Evolutionary conservation across 2,113 vertebrate species (phyloP).

Genomic region (Puffinus mauretanicus): DNA sequence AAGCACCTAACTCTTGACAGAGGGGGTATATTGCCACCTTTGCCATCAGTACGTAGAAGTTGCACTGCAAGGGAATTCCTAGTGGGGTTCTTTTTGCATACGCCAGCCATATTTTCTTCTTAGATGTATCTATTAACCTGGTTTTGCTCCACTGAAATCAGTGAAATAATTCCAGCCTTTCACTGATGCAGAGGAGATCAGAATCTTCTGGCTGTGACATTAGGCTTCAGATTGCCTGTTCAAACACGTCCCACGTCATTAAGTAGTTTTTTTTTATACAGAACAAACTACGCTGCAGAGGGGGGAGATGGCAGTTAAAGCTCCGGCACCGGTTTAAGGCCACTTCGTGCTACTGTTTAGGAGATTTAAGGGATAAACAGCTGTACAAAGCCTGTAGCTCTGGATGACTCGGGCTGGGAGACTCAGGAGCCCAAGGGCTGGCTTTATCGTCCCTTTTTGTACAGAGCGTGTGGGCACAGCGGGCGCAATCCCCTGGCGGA

Average conservation of each 20-base stretch:
- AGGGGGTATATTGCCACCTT: not conserved
- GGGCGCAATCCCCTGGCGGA: too few species aligned
- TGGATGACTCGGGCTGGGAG: not conserved
- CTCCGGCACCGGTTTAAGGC: not conserved
- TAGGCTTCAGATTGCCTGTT: not conserved
- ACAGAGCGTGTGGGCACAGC: rapidly evolving
- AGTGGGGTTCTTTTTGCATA: not conserved
- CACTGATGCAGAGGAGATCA: not conserved
- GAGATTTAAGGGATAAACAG: not conserved
- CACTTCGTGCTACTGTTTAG: not conserved
- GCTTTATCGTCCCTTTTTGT: not conserved
- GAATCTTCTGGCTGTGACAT: not conserved
- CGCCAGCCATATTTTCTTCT: not conserved
- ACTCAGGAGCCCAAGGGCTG: not conserved
- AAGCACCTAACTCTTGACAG: not conserved
- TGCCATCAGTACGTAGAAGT: not conserved
- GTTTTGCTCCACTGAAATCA: not conserved
- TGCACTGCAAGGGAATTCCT: not conserved
- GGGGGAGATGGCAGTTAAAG: not conserved
- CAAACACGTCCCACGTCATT: not conserved
- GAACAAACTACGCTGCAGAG: not conserved
- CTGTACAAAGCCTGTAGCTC: not conserved
- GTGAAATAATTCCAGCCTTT: not conserved
- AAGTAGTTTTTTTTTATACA: not conserved
- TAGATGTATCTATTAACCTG: not conserved